Percentiles rank a stretch among this genome's conserved stretches.
Conservation (phyloP, 2,797 vertebrate genomes). For the Gymnoscopelus braueri region DNA sequence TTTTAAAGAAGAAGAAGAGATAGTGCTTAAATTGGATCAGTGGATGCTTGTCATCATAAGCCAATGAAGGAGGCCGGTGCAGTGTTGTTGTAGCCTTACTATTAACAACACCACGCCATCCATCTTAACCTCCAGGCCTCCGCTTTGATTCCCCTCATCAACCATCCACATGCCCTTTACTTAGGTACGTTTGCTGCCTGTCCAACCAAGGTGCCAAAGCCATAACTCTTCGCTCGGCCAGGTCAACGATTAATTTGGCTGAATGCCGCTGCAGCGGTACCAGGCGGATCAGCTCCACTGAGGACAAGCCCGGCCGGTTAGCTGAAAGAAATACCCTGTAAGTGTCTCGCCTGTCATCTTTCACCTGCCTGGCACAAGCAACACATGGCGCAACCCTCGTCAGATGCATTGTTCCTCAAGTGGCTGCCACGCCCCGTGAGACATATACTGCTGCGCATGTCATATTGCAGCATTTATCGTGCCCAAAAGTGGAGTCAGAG, state of each 20-base stretch:
- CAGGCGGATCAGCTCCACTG: conserved; percentile 66
- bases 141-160: conserved; percentile 71
- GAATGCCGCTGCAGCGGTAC: conserved; percentile 66
- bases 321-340: conserved; percentile 49
- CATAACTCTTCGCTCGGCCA: conserved; percentile 65
- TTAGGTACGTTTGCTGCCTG: conserved; percentile 64
- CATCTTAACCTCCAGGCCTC: conserved; percentile 68
- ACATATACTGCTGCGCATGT: conserved; percentile 73
- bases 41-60: conserved; percentile 65
- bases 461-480: conserved; percentile 71
- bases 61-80: conserved; percentile 44
- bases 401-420: conserved; percentile 71
- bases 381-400: conserved; percentile 59
- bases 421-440: conserved; percentile 65
- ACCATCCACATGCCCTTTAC: conserved; percentile 65
- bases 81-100: conserved; percentile 54
- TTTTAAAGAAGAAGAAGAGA: too few relatives aligned
- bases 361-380: conserved; percentile 67
- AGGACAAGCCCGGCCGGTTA: conserved; percentile 24
- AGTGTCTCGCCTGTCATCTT: conserved; percentile 67
- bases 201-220: conserved; percentile 44
- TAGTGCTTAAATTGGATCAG: conserved; percentile 60
- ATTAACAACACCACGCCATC: conserved; percentile 74
- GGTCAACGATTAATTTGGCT: conserved; percentile 76
- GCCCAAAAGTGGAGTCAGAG: conserved; percentile 62